These are phyloP conservation scores for Eueides isabella DNA, from an alignment of 1,140 invertebrate species.

Conservation along the genomic window DNA sequence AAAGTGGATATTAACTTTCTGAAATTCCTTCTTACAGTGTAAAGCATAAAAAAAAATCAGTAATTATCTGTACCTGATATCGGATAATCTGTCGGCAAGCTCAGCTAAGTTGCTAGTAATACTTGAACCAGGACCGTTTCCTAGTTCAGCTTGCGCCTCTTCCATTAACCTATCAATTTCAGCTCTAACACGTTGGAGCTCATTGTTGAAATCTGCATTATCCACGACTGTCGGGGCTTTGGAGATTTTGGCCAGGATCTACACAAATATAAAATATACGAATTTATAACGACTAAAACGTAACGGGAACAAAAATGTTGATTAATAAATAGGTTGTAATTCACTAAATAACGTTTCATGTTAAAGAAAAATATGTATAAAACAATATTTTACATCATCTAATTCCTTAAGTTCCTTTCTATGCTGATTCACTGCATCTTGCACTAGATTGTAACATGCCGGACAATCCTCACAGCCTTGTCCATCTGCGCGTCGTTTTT, in stretches of 20 bases:
- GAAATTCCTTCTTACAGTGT: no score
- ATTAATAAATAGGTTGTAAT: background rate
- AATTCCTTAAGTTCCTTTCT: slow-evolving; percentile 89
- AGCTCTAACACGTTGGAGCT: slow-evolving; percentile 87
- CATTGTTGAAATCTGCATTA: slow-evolving; percentile 91
- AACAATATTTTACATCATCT: slow-evolving; percentile 78
- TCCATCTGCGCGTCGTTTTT: slow-evolving; percentile 88
- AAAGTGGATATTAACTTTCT: no score
- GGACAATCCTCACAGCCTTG: slow-evolving; percentile 95
- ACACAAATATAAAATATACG: slow-evolving; percentile 4
- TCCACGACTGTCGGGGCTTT: slow-evolving; percentile 92
- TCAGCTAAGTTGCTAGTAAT: slow-evolving; percentile 87
- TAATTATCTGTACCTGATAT: slow-evolving; percentile 77
- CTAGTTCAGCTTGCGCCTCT: slow-evolving; percentile 85
- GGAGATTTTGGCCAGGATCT: slow-evolving; percentile 82
- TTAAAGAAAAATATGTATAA: no score
- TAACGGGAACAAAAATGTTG: background rate
- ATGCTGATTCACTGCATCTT: slow-evolving; percentile 93
- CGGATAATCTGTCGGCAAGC: slow-evolving; percentile 85
- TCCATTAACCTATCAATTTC: slow-evolving; percentile 87
- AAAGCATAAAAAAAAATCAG: no score
- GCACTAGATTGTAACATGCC: slow-evolving; percentile 95
- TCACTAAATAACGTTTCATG: no score
- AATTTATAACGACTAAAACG: background rate
- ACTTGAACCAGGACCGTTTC: slow-evolving; percentile 85